Conservation (phyloP, 2,113 vertebrate genomes). For the Solea senegalensis region DNA sequence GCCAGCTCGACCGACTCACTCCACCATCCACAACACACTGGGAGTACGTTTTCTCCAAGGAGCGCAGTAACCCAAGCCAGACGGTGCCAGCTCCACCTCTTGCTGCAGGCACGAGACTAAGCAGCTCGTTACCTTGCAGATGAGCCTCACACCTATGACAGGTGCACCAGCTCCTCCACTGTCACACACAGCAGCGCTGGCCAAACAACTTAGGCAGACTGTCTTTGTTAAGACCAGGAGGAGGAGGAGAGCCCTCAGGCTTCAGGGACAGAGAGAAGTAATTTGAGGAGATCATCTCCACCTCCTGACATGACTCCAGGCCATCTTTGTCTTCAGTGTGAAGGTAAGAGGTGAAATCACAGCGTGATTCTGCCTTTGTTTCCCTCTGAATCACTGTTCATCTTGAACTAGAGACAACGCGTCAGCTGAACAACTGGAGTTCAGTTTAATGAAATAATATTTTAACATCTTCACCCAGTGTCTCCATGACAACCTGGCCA, state of each 20-base stretch:
- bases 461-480: no score
- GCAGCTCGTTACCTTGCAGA: conserved; percentile 65
- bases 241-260: conserved; percentile 49
- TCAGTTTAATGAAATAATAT: no score
- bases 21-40: conserved; percentile 25
- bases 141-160: conserved; percentile 67
- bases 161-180: conserved; percentile 44
- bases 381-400: neutral
- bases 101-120: conserved; percentile 62
- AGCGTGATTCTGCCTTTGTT: neutral
- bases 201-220: conserved; percentile 35
- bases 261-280: conserved; percentile 34
- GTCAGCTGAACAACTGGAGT: no score
- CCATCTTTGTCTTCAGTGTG: conserved; percentile 4
- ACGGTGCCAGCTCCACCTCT: conserved; percentile 51
- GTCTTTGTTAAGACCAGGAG: conserved; percentile 53
- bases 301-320: conserved; percentile 47
- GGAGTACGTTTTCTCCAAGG: conserved; percentile 23
- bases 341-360: conserved; percentile 18
- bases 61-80: conserved; percentile 57
- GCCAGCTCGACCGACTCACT: conserved; percentile 36
- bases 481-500: no score
- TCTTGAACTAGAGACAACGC: no score
- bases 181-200: conserved; percentile 31
- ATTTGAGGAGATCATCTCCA: conserved; percentile 59